phyloP scores from a whole-genome alignment of 1,140 invertebrate species.

The Watersipora subatra region DNA sequence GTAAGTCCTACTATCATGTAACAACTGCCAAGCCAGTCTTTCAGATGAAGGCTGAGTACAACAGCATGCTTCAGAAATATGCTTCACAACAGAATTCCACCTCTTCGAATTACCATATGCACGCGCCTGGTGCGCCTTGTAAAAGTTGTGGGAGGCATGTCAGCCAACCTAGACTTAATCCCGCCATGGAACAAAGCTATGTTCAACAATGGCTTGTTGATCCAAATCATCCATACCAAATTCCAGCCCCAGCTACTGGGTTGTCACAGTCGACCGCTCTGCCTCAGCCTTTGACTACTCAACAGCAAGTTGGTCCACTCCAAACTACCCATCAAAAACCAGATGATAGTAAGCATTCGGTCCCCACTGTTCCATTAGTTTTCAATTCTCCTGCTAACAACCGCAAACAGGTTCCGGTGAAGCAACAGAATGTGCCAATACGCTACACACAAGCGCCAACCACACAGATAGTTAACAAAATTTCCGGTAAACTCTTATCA shows the following conservation, averaged over 20 bases:
- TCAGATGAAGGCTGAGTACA: not conserved
- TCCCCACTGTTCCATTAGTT: not conserved
- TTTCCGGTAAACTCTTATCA: not conserved
- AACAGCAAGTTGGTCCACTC: no score
- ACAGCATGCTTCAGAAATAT: not conserved
- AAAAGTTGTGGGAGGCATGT: not conserved
- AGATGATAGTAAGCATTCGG: no score
- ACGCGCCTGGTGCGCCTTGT: not conserved
- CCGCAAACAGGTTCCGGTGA: not conserved
- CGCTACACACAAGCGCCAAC: not conserved
- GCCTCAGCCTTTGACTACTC: not conserved
- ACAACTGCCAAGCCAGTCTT: not conserved
- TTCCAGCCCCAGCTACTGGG: not conserved
- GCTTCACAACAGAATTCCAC: not conserved
- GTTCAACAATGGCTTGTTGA: not conserved
- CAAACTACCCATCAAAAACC: no score
- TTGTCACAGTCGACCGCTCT: not conserved
- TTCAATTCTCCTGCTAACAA: not conserved
- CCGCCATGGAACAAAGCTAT: not conserved
- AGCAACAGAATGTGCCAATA: not conserved
- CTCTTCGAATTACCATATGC: not conserved
- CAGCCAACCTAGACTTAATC: not conserved
- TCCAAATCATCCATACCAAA: not conserved
- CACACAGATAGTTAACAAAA: not conserved
- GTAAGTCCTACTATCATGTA: no score